Base-by-base conservation (phyloP, 2,797 vertebrate species). In the Falco columbarius region DNA sequence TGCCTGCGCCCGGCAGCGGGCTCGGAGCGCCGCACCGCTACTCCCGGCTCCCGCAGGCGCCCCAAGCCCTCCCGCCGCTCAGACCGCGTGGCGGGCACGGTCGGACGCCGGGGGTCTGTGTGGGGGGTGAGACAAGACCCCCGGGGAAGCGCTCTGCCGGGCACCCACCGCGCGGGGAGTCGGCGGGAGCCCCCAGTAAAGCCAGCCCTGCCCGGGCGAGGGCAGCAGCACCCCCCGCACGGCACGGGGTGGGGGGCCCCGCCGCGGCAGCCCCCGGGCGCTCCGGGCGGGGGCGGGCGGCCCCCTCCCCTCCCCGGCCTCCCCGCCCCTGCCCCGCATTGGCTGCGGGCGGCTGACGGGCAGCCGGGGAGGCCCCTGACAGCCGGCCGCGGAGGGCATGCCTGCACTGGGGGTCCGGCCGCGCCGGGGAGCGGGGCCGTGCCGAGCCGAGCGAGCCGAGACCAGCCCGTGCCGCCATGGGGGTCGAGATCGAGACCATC, bases 401-500 rank as follows among this genome's bases (percentile, higher is more conserved):
- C 46, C 40, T 49, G 92, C 77, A 73, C 70, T 68, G 75, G 74
- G 95, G 70, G 96, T 85, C 47, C 95, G 77, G 94, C 70, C 51
- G 52, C 46, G 62, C 62, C 42, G 87, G 42, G 42, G 82, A 77
- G 71, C n/a, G 68, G 74, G 55, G 74, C 7, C 88, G 66, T 34
- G 55, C 90, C 54, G 93, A 58, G 80, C n/a, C 40, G 83, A 44
- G 92, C 70, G 90, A 70, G 71, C 34, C 16, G 81, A 51, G 92
- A 79, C 58, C 82, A 51, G 86, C 74, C 67, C 7, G 92, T 62
- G 95, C 63, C 27, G 92, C 63, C 89, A 99, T 99, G 99, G 99
- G 99, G 90, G 99, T 99, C 96, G 99, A 99, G 95, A 98, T 99
- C 96, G 99, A 99, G 98, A 99, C 98, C 92, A 99, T 99, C 98